Evolutionary conservation across 1,140 invertebrate genomes (phyloP), one percentile per base, ranked within the genome.

Genomic region (Cydia amplana): DNA sequence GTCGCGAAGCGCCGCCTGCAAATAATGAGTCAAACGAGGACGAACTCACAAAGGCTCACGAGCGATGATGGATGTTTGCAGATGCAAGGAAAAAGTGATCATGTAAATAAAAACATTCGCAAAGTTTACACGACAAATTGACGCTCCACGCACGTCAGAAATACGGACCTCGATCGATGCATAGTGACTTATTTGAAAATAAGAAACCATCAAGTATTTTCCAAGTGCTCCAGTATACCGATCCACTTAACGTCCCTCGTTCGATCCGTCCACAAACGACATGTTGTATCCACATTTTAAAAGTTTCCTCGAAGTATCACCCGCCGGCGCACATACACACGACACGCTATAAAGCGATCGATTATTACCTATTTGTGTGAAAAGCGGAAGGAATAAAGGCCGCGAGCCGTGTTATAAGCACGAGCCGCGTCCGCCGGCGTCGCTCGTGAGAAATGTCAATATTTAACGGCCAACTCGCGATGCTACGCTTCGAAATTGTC

Each of bases 331-430:
- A 86, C 84, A 86, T 87, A 83, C 85, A 86, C 83, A 83, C 78
- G 79, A 60, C 78, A 83, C 84, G 89, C 87, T 91, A 93, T 93
- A 93, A 91, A 89, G 80, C 88, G 84, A 93, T 93, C 89, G 91
- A 93, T 93, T 93, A 91, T 93, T 93, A 90, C 88, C 87, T 88
- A 91, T 91, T 91, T 87, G 91, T 93, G 89, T 92, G 90, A 89
- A 91, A 91, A 90, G 90, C 87, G 89, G 88, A 91, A 90, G 90
- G 85, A 87, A 89, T 86, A 72, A 76, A 78, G 77, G 43, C 55
- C 49, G 55, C 75, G 79, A 84, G 81, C 78, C 78, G 83, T 77
- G 82, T 77, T 63, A 83, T 64, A 73, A 82, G 85, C 87, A 85
- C 83, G 85, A 86, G 86, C 82, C 83, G 82, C 80, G 85, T 85